Conservation (phyloP, 2,113 vertebrate genomes). For the Engystomops pustulosus region DNA sequence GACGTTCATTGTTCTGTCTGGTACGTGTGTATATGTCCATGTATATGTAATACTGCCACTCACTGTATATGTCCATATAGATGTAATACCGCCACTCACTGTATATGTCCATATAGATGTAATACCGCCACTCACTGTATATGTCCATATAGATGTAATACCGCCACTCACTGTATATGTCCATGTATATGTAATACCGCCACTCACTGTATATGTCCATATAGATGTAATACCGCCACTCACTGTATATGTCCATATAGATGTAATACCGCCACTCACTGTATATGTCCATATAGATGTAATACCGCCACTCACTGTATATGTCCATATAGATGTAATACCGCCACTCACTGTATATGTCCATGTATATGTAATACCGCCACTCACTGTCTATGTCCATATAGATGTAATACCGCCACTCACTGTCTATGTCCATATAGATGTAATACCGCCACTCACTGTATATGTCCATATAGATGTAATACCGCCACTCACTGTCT, state of each 20-base stretch:
- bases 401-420: background rate
- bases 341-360: background rate
- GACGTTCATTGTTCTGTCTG: background rate
- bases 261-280: background rate
- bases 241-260: background rate
- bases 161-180: background rate
- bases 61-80: background rate
- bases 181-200: background rate
- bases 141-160: background rate
- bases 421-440: background rate
- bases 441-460: background rate
- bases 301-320: background rate
- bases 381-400: background rate
- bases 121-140: background rate
- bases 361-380: background rate
- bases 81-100: background rate
- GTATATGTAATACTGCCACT: background rate
- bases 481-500: background rate
- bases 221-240: background rate
- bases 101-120: background rate
- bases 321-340: background rate
- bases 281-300: background rate
- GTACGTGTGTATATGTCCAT: background rate
- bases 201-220: background rate
- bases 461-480: background rate